Evolutionary conservation across 2,113 vertebrate genomes (phyloP).

Genomic region (Ictalurus furcatus): DNA sequence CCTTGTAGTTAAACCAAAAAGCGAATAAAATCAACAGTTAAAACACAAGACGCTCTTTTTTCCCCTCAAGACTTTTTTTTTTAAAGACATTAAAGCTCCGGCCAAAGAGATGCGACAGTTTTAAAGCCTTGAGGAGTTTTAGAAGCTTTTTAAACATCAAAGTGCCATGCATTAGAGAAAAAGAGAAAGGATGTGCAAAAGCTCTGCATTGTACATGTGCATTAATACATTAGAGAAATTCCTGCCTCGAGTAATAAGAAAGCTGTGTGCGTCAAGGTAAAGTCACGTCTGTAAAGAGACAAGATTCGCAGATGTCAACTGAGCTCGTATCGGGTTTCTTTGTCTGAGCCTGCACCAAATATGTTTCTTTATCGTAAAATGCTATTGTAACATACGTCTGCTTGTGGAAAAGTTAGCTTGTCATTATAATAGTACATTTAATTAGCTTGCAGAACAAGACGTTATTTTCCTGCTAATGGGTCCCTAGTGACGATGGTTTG

Average conservation of each 20-base stretch:
- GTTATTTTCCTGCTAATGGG: slow-evolving; percentile 14
- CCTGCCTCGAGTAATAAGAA: background rate
- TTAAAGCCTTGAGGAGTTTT: slow-evolving; percentile 15
- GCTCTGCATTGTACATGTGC: slow-evolving; percentile 27
- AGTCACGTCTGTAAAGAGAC: background rate
- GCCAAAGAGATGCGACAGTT: background rate
- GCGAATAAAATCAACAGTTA: background rate
- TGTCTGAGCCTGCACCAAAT: background rate
- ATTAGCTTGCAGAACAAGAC: slow-evolving; percentile 8
- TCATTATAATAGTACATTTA: background rate
- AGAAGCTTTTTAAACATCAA: slow-evolving; percentile 14
- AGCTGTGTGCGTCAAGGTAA: background rate
- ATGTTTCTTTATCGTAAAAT: background rate
- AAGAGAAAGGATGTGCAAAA: slow-evolving; percentile 12
- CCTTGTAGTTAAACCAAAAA: background rate
- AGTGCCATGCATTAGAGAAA: slow-evolving; percentile 29
- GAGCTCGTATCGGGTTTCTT: background rate
- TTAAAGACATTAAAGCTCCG: background rate
- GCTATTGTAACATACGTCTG: background rate
- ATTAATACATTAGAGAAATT: slow-evolving; percentile 30
- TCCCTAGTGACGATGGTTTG: background rate
- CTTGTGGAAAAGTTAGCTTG: background rate
- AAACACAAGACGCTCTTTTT: background rate
- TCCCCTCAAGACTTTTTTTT: background rate
- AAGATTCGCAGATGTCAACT: background rate